A percentile compares a stretch with the other conserved stretches of the same genome.
Conservation (phyloP, 23 tunicate genomes). For the Clavelina lepadiformis region DNA sequence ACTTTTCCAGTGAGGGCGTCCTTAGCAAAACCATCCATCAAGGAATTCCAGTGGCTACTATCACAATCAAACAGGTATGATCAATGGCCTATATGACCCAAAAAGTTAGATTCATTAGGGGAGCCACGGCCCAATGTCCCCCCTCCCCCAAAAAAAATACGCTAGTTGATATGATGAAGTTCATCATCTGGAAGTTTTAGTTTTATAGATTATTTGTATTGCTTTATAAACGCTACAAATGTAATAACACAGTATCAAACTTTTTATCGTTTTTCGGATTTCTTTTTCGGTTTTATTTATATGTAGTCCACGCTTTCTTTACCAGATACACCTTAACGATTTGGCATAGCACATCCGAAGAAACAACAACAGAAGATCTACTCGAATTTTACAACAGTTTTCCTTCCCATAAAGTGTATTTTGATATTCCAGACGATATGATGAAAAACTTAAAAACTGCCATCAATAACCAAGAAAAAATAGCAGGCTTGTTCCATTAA, state of each 20-base stretch:
- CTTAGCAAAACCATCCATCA: constrained; percentile 44
- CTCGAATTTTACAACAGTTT: constrained; percentile 62
- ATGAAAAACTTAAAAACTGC: constrained; percentile 60
- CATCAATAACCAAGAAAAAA: no score
- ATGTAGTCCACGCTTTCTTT: background rate
- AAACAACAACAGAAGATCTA: constrained; percentile 41
- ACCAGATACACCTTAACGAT: constrained; percentile 83
- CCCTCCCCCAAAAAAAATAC: background rate
- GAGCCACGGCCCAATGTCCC: background rate
- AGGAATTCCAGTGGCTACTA: constrained; percentile 69
- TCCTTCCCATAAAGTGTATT: constrained; percentile 56
- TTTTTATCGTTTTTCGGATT: no score
- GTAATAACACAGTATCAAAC: no score
- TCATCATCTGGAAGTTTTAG: no score
- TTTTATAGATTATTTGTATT: no score
- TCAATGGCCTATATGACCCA: background rate
- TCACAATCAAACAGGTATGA: constrained; percentile 73
- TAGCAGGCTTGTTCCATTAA: no score
- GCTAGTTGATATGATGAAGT: background rate
- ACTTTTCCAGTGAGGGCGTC: constrained; percentile 95
- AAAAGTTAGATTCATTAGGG: background rate
- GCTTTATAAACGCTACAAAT: no score
- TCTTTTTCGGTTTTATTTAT: no score
- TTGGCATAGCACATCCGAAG: constrained; percentile 85
- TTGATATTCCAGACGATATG: constrained; percentile 76